Evolutionary conservation across 2,113 vertebrate genomes (phyloP), one percentile per base, ranked within the genome.

Genomic region (Manacus vitellinus): DNA sequence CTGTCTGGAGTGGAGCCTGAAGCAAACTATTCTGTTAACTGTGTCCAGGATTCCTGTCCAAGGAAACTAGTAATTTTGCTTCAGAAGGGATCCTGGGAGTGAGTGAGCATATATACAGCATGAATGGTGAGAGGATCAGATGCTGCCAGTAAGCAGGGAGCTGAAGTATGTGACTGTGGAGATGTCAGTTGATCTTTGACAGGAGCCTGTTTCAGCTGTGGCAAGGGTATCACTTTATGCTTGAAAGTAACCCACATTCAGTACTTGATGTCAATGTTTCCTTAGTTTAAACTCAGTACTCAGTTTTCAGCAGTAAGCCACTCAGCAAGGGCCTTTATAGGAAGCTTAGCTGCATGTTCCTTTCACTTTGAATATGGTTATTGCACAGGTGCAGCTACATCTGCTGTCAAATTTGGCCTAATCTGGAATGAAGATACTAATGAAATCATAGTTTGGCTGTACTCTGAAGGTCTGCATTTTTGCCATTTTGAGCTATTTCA

Each of bases 21-120:
- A 92, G 93, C 65, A 87, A 81, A 76, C 68, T 78, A 84, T 95
- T 91, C 86, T 96, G 89, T 96, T 83, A 97, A 78, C 91, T 56
- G 31, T 2, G 2, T 92, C 61, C 91, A 94, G 89, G 79, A 52
- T 95, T 95, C 80, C 86, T 95, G 61, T 95, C 94, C 95, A 95
- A 95, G 76, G 81, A 74, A 95, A 92, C 91, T 67, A 77, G 89
- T 89, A 16, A 86, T 92, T 95, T 95, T 4, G 14, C 76, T 89
- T 91, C 89, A 89, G 68, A 78, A 85, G 70, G 62, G 66, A 95
- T 80, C 61, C 79, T 86, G 76, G 68, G 83, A 92, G 83, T 72
- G 63, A 81, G 62, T 0, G 14, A 92, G 65, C 67, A 35, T 84
- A 67, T 33, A 92, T 81, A 61, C 80, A 68, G 61, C 80, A 52